Evolutionary conservation across 2,888 invertebrate genomes (phyloP), one percentile per base, ranked within the genome.

Genomic region (Caenorhabditis sp.): DNA sequence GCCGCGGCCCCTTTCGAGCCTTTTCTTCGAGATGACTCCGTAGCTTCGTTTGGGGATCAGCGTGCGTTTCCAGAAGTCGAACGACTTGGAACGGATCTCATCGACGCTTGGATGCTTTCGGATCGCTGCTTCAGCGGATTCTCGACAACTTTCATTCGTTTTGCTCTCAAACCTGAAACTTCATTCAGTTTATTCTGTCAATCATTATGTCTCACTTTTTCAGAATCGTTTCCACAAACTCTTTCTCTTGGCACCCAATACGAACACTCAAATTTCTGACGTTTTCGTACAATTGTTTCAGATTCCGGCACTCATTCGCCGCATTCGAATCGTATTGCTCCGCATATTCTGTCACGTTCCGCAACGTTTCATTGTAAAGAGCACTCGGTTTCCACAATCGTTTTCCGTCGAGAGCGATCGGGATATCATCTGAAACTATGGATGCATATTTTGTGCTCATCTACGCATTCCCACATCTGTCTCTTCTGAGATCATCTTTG

Each of bases 301-400:
- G 11, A 3, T 27, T 26, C 13, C 43, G 35, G 27, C 68, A 59
- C 13, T 30, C 39, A 6, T 17, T 45, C 20, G n/a, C n/a, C n/a
- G n/a, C n/a, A n/a, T n/a, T n/a, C n/a, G n/a, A n/a, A n/a, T n/a
- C n/a, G n/a, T n/a, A n/a, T n/a, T n/a, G n/a, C n/a, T n/a, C n/a
- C n/a, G n/a, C n/a, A n/a, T n/a, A n/a, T n/a, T n/a, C n/a, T 6
- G n/a, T 22, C 41, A 17, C 32, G 43, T 11, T 59, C 13, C 20
- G n/a, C 1, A 68, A 24, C 0, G 52, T 43, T 11, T 52, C 52
- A 17, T 68, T 68, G 26, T 32, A 68, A 15, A 20, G 17, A n/a
- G 2, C 13, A 4, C 11, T 52, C 9, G 58, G 41, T 6, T 45
- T 17, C 24, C 50, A 68, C 20, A 68, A 6, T 9, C 24, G 11